phyloP scores from a whole-genome alignment of 2,113 vertebrate genomes.

The Thunnus maccoyii region DNA sequence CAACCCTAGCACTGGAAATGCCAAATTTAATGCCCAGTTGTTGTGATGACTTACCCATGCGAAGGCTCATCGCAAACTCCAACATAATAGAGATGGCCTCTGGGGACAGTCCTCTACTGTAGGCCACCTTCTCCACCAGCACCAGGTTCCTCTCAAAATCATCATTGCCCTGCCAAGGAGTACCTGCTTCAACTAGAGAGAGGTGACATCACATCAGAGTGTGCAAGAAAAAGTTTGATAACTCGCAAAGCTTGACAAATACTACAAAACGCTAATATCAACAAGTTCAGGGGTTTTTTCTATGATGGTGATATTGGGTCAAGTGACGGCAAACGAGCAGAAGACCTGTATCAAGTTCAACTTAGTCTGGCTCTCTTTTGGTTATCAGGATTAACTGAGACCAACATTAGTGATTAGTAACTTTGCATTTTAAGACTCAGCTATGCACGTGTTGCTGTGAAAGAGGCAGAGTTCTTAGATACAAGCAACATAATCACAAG shows the following conservation, averaged over 20 bases:
- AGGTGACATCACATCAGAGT: neutral
- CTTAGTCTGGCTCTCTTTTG: too few relatives aligned
- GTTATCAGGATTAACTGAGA: too few relatives aligned
- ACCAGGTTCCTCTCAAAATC: conserved; percentile 85
- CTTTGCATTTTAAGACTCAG: too few relatives aligned
- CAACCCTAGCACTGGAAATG: neutral
- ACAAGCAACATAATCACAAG: too few relatives aligned
- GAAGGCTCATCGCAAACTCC: conserved; percentile 89
- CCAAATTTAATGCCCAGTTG: neutral
- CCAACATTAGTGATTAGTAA: too few relatives aligned
- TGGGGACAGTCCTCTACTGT: conserved; percentile 87
- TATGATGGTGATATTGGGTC: too few relatives aligned
- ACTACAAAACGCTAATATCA: neutral
- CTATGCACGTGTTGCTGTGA: too few relatives aligned
- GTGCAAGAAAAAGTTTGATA: neutral
- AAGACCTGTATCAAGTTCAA: too few relatives aligned
- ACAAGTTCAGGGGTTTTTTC: neutral
- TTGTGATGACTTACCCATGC: conserved; percentile 86
- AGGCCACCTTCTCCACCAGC: conserved; percentile 87
- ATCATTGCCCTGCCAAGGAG: conserved; percentile 75
- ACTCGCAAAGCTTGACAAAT: neutral
- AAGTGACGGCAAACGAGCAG: too few relatives aligned
- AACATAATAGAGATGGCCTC: conserved; percentile 88
- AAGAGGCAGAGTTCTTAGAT: too few relatives aligned
- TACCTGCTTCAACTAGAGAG: conserved; percentile 80